Base-by-base conservation (phyloP, 1,140 invertebrate genomes). In the Parapsyche elsis region DNA sequence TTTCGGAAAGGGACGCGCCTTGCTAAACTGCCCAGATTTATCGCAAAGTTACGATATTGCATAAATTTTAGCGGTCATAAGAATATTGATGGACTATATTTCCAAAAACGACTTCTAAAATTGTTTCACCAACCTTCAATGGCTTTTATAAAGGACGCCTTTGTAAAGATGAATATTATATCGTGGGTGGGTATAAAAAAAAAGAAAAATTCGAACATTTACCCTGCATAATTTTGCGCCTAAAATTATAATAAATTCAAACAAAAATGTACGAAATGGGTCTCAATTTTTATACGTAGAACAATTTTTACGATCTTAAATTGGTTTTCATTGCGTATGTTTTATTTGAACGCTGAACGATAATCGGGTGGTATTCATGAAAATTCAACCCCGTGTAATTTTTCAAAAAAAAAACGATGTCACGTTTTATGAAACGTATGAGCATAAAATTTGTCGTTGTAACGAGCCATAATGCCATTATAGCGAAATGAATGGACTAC, bases 21-120 rank as follows among this genome's bases (percentile, higher is more conserved):
- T 21, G 57, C n/a, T 61, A 61, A 61, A 61, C 57, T 61, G 57
- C 57, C 21, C 30, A 19, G 64, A 67, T 67, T 67, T 67, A 67
- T 67, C 14, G 21, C 64, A 23, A 26, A 67, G 23, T 67, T 67
- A 67, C 24, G 64, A 67, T 67, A 30, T 67, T 67, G 21, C 64
- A 67, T 67, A 67, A 67, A 67, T 67, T 67, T 67, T 67, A 26
- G 64, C 23, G 64, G 64, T 23, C 9, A 23, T 67, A 67, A 67
- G 21, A n/a, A 67, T 24, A 67, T 67, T 67, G 64, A 67, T 67
- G 64, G 64, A 67, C 64, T 30, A 67, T 67, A 67, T 67, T 67
- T 67, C 21, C 64, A 67, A 67, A 67, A 67, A 67, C 64, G 64
- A 67, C 64, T 67, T 67, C 64, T 67, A 30, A 67, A 67, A 67